Conservation (phyloP, 1,140 invertebrate genomes). For the Hylyphantes graminicola region DNA sequence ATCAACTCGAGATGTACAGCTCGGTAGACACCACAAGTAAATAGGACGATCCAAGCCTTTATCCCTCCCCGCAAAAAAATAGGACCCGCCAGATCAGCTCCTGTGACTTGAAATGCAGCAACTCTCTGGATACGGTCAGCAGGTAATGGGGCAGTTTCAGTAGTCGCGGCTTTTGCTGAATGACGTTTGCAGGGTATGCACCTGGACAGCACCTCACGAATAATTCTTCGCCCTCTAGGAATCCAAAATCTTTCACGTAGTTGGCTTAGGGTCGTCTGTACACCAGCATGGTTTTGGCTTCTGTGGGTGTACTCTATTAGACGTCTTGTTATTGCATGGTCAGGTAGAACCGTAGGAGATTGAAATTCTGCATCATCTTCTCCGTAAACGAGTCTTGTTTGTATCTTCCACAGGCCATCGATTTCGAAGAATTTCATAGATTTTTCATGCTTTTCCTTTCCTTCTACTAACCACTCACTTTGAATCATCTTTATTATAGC, state of each 20-base stretch:
- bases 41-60: conserved; percentile 46
- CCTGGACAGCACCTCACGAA: neutral
- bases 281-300: neutral
- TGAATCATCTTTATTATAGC: neutral
- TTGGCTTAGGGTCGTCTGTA: neutral
- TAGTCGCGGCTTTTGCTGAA: neutral
- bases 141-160: conserved; percentile 12
- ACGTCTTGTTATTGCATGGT: conserved; percentile 5
- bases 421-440: neutral
- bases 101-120: conserved; percentile 27
- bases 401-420: neutral
- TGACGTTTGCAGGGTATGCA: conserved; percentile 22
- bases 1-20: conserved; percentile 66
- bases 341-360: conserved; percentile 24
- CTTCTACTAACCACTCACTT: neutral
- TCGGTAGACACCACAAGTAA: conserved; percentile 27
- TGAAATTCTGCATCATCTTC: conserved; percentile 14
- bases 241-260: conserved; percentile 37
- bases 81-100: conserved; percentile 28
- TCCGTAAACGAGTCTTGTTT: conserved; percentile 2
- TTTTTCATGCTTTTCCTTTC: neutral
- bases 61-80: conserved; percentile 4
- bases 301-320: conserved; percentile 4
- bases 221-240: conserved; percentile 19
- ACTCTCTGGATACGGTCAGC: conserved; percentile 4